Evolutionary conservation across 2,888 invertebrate species (phyloP), one percentile per base, ranked within the genome.

Genomic region (Patella pellucida): DNA sequence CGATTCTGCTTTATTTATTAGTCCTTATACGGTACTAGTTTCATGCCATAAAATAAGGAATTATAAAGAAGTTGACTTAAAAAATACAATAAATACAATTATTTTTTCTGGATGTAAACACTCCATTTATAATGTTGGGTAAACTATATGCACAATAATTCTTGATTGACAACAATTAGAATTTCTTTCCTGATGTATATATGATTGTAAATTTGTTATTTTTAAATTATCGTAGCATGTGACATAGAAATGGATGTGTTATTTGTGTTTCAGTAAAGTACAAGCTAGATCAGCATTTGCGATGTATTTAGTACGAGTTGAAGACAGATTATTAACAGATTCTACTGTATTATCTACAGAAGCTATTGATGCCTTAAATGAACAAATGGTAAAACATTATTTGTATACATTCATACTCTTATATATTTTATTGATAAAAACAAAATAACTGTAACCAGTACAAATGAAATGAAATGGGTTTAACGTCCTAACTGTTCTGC

Each of bases 201-300:
- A n/a, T 19, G 16, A 14, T 67, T 31, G 19, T 0, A 62, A 19
- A 54, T 16, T 27, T 16, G 31, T n/a, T 51, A 31, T 73, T 12
- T 73, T 27, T 50, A 19, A 67, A 16, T 4, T 67, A 11, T n/a
- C 3, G 31, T 72, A 5, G 62, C 19, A 16, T 11, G 19, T 62
- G n/a, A 4, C 19, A 4, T 62, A 62, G 19, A 16, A 23, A 4
- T 19, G 14, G 14, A 54, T 41, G 16, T 76, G 1, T 27, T 77
- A 16, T 19, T 19, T 41, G 7, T 54, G 71, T 82, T 84, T 15
- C 82, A 91, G 89, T 80, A 90, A 91, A 80, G 86, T 90, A 12
- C 91, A 91, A 79, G 91, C 91, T 7, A 83, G 91, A 15, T 86
- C 87, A 76, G 90, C 91, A 3, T 91, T 91, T 84, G 90, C 90